Evolutionary conservation across 2,888 invertebrate species (phyloP).

Genomic region (Agrilus mali): DNA sequence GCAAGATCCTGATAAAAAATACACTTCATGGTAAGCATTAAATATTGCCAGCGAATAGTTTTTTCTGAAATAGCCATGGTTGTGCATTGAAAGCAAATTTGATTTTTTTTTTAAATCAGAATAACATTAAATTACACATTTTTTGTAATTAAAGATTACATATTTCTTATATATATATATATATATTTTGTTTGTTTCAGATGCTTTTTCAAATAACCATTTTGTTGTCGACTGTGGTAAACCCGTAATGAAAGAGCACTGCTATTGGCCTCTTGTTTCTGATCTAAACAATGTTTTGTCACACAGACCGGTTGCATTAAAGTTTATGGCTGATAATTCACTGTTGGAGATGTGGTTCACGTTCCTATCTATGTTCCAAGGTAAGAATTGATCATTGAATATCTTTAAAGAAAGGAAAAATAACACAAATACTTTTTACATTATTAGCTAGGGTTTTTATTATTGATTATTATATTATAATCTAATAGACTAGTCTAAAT

Average conservation of each 20-base stretch:
- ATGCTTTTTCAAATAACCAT: constrained; percentile 69
- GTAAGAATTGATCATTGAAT: constrained; percentile 31
- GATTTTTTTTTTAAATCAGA: neutral
- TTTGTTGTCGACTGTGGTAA: constrained; percentile 86
- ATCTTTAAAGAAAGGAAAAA: too few relatives aligned
- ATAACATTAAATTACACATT: neutral
- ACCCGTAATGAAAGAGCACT: constrained; percentile 92
- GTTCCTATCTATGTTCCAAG: constrained; percentile 89
- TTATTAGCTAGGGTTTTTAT: too few relatives aligned
- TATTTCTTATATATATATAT: too few relatives aligned
- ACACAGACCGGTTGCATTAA: constrained; percentile 79
- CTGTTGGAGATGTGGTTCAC: constrained; percentile 94
- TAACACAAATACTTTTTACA: too few relatives aligned
- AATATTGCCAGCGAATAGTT: neutral
- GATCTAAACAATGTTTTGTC: constrained; percentile 94
- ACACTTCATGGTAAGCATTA: constrained; percentile 60
- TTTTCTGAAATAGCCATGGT: too few relatives aligned
- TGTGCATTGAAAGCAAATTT: too few relatives aligned
- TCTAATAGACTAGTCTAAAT: too few relatives aligned
- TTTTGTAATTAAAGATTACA: too few relatives aligned
- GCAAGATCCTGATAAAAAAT: constrained; percentile 76
- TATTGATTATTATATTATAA: too few relatives aligned
- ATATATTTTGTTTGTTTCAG: constrained; percentile 29
- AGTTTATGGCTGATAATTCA: constrained; percentile 78
- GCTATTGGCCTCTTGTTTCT: constrained; percentile 95